These are phyloP conservation scores for Loriculus beryllinus DNA, from an alignment of 2,797 vertebrate species.

Conservation along the genomic window DNA sequence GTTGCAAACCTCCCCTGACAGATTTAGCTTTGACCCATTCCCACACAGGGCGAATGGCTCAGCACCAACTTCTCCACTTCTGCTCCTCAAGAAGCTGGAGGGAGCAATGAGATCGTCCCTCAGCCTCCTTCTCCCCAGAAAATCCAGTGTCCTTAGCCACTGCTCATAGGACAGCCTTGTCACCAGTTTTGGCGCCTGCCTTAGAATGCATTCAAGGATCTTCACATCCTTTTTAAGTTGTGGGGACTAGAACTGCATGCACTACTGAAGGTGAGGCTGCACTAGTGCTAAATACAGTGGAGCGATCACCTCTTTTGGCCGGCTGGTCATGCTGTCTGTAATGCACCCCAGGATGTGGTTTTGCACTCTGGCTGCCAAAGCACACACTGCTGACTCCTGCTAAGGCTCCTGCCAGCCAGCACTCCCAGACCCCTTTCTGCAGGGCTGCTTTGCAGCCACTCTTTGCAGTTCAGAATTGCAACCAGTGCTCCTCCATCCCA, in stretches of 20 bases:
- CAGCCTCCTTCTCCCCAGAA: not conserved
- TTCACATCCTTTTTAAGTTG: not conserved
- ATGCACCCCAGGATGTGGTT: not conserved
- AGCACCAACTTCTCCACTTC: fast-evolving
- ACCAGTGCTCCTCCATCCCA: not conserved
- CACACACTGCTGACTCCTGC: not conserved
- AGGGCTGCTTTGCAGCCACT: not conserved
- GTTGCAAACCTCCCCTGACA: not conserved
- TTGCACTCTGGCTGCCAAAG: not conserved
- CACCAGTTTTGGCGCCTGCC: not conserved
- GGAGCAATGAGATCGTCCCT: not conserved
- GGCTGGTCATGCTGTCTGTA: not conserved
- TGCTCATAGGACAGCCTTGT: not conserved
- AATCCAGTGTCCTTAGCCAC: not conserved
- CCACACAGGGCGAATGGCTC: not conserved
- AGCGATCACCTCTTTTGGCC: not conserved
- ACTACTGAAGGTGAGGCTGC: not conserved
- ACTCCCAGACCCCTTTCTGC: not conserved
- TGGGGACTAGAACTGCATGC: fast-evolving
- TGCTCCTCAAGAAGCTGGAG: not conserved
- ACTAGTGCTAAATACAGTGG: not conserved
- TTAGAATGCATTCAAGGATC: fast-evolving
- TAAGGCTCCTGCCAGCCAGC: not conserved
- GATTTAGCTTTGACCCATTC: not conserved
- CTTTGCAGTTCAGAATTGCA: not conserved